Evolutionary conservation across 2,113 vertebrate genomes (phyloP).

Genomic region (Rhagologus leucostigma): DNA sequence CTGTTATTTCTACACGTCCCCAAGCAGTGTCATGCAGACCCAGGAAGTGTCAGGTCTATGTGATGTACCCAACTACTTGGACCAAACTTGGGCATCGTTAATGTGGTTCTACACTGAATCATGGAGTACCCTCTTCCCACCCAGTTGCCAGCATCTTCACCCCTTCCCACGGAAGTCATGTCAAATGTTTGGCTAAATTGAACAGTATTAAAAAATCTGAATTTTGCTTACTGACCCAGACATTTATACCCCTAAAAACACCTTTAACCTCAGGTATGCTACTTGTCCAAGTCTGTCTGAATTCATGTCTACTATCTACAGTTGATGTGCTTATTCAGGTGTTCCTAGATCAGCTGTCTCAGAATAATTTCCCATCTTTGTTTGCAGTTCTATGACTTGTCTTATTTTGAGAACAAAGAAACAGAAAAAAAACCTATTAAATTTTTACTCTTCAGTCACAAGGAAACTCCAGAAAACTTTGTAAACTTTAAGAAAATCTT

Average conservation of each 20-base stretch:
- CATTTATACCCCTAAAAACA: not conserved
- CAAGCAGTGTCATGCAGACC: not conserved
- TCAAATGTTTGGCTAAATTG: not conserved
- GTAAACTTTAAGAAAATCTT: not conserved
- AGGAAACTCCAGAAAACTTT: not conserved
- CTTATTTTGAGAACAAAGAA: not conserved
- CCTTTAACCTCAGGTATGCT: not conserved
- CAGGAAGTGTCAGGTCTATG: not conserved
- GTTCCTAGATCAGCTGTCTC: not conserved
- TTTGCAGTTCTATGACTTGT: not conserved
- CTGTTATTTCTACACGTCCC: not conserved
- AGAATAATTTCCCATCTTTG: not conserved
- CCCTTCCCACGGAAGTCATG: not conserved
- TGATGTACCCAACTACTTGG: not conserved
- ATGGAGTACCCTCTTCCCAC: not conserved
- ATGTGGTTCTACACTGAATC: not conserved
- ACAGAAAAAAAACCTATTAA: not conserved
- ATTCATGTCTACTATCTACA: not conserved
- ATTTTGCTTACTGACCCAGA: not conserved
- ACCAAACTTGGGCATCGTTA: not conserved
- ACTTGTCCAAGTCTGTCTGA: not conserved
- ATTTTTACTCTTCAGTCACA: not conserved
- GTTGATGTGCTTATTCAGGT: not conserved
- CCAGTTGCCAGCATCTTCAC: not conserved
- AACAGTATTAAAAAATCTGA: not conserved